Evolutionary conservation across 2,797 vertebrate genomes (phyloP).

Genomic region (Australoheros facetus): DNA sequence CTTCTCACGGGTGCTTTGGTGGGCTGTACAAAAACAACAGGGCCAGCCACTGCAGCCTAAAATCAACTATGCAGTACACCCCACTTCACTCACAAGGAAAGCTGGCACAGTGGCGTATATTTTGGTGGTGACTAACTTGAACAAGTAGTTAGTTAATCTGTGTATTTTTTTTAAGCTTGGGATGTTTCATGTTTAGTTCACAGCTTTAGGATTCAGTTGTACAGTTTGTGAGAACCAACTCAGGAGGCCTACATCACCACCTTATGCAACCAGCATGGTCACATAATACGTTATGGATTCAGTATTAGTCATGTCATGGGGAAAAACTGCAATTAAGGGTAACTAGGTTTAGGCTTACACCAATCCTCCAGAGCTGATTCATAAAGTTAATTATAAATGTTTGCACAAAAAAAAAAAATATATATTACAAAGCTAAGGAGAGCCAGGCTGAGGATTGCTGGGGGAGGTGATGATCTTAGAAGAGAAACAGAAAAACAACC

Average conservation of each 20-base stretch:
- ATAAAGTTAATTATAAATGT: background rate
- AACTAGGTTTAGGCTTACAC: background rate
- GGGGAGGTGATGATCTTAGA: constrained; percentile 6
- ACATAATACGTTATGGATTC: constrained; percentile 1
- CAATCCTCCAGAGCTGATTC: constrained; percentile 12
- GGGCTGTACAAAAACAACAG: constrained; percentile 55
- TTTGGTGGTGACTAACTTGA: constrained; percentile 10
- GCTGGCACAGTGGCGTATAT: constrained; percentile 47
- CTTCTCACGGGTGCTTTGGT: constrained; percentile 57
- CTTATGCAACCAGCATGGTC: background rate
- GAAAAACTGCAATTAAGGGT: constrained; percentile 20
- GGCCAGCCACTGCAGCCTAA: constrained; percentile 36
- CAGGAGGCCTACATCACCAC: background rate
- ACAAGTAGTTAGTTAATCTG: background rate
- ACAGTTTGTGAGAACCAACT: background rate
- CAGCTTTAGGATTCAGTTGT: background rate
- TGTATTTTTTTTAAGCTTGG: background rate
- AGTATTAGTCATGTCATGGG: background rate
- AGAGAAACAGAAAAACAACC: constrained; percentile 21
- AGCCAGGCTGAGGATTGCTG: constrained; percentile 1
- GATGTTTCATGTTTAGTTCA: constrained; percentile 4
- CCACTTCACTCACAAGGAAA: constrained; percentile 30
- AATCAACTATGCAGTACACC: constrained; percentile 58
- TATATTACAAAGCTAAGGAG: background rate
- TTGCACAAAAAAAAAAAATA: background rate